These are phyloP conservation scores for Ostrea edulis DNA, from an alignment of 1,140 invertebrate species.

Conservation along the genomic window DNA sequence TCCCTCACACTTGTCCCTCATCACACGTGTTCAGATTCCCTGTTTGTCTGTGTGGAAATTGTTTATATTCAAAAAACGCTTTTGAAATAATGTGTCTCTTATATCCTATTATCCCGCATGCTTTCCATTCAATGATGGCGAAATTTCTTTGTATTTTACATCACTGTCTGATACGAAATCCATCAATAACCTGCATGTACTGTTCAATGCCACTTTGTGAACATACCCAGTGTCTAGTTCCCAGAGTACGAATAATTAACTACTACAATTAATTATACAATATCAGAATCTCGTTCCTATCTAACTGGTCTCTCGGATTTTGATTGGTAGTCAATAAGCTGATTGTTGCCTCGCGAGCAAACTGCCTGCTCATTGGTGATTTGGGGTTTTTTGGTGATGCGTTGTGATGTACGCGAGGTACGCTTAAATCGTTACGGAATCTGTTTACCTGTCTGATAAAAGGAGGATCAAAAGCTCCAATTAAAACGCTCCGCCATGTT, in stretches of 20 bases:
- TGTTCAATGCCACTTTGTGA: neutral
- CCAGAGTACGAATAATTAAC: neutral
- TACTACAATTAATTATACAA: constrained; percentile 10
- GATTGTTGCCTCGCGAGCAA: neutral
- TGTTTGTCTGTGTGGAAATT: neutral
- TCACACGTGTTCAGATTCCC: neutral
- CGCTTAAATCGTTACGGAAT: constrained; percentile 7
- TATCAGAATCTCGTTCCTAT: neutral
- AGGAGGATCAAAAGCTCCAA: constrained; percentile 16
- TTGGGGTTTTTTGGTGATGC: neutral
- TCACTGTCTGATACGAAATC: neutral
- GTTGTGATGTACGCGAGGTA: neutral
- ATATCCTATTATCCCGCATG: neutral
- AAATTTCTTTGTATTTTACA: neutral
- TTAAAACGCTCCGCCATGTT: constrained; percentile 19
- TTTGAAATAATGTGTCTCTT: neutral
- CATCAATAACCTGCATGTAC: neutral
- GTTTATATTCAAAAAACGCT: neutral
- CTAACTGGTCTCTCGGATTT: neutral
- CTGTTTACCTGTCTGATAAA: constrained; percentile 27
- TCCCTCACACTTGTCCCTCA: neutral
- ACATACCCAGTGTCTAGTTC: neutral
- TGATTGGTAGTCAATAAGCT: constrained; percentile 20
- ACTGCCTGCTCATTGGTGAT: neutral
- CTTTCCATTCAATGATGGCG: neutral